Evolutionary conservation across 2,888 invertebrate species (phyloP), one percentile per base, ranked within the genome.

Genomic region (Steinernema scapterisci): DNA sequence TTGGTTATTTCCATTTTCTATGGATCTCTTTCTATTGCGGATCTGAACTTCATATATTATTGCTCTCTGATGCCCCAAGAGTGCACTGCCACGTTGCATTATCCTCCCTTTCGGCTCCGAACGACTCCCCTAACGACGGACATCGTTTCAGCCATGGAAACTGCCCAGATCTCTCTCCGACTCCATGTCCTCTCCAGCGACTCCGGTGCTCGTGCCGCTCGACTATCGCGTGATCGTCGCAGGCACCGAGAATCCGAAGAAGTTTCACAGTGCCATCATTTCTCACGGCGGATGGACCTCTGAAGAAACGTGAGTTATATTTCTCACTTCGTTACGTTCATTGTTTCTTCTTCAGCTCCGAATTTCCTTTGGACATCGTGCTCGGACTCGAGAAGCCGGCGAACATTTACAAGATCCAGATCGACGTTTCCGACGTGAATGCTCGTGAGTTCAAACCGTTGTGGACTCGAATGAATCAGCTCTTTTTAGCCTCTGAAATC

Each of bases 241-340:
- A 16, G 63, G 63, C 27, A 7, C 31, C 31, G 63, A 27, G 16
- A 31, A 31, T 19, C 16, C 31, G 31, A 63, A 63, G 38, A 13
- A 31, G 31, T 63, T 63, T 31, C 63, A 63, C 25, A 63, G 63
- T 13, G 63, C 63, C 11, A 6, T 63, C 16, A 25, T 31, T 3
- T 63, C 63, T 16, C 27, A 25, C 63, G 63, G 16, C 63, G 63
- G 63, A 63, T 63, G 63, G 63, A 63, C 63, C 31, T 63, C 63
- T 31, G 63, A 63, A 1, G 9, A 27, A 27, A 1, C 11, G 63
- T 63, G 27, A 25, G 31, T n/a, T n/a, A n/a, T n/a, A 25, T 9
- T 7, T 31, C 3, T 16, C n/a, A 6, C 48, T 2, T 48, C 13
- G 38, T 31, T 31, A 27, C 25, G 3, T 25, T 11, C 31, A 16